Conservation (phyloP, 2,113 vertebrate species). For the Arenaria interpres region DNA sequence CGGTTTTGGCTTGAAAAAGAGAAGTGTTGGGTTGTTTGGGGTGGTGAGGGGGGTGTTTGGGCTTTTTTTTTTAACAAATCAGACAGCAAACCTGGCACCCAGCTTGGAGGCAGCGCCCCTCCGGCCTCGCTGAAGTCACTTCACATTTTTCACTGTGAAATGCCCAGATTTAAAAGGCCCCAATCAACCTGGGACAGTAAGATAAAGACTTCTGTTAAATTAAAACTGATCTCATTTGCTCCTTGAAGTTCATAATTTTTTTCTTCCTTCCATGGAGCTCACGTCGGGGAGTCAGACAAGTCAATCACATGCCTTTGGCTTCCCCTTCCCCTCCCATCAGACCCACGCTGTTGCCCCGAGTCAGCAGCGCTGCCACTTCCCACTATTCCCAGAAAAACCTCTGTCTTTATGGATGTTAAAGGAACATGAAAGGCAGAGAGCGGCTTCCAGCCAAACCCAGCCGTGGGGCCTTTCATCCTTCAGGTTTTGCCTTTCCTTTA, state of each 20-base stretch:
- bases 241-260: neutral
- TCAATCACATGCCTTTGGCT: neutral
- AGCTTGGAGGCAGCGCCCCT: neutral
- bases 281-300: accelerated
- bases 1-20: neutral
- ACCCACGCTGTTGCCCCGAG: neutral
- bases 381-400: neutral
- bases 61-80: neutral
- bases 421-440: neutral
- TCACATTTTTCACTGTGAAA: neutral
- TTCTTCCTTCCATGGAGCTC: neutral
- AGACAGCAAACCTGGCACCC: neutral
- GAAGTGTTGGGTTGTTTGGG: neutral
- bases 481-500: neutral
- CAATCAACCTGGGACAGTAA: neutral
- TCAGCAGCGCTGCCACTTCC: neutral
- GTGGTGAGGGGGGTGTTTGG: neutral
- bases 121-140: neutral
- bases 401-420: neutral
- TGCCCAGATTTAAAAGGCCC: neutral
- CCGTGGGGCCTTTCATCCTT: neutral
- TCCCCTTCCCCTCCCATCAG: neutral
- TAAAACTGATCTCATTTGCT: neutral
- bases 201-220: neutral
- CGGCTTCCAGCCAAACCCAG: neutral